Conservation (phyloP, 2,888 invertebrate species). For the Phengaris arion region DNA sequence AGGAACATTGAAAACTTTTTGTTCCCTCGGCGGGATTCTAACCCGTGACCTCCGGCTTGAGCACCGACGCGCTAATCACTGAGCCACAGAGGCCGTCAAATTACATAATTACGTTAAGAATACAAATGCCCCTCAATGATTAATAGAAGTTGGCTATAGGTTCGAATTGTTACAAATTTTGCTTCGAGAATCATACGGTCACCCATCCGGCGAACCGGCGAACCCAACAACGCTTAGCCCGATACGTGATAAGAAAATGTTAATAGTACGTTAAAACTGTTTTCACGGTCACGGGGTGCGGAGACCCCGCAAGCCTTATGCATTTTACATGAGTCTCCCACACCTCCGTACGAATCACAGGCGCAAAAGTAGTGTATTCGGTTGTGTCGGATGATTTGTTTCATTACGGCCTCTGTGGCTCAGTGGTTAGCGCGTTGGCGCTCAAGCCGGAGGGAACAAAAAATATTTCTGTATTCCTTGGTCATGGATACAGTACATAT, state of each 20-base stretch:
- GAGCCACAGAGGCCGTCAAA: no score
- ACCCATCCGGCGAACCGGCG: neutral
- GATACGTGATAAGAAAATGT: constrained; percentile 28
- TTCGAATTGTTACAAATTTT: no score
- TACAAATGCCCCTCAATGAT: no score
- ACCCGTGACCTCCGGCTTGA: no score
- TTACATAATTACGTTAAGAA: no score
- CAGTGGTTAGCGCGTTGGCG: no score
- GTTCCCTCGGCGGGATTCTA: no score
- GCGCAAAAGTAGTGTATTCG: neutral
- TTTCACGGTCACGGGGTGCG: constrained; percentile 55
- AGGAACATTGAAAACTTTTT: no score
- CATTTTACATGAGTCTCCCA: constrained; percentile 80
- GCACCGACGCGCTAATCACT: no score
- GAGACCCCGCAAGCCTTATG: constrained; percentile 75
- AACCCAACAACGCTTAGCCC: neutral
- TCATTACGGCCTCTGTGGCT: neutral
- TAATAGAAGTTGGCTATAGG: no score
- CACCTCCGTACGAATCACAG: constrained; percentile 13
- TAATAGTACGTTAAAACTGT: constrained; percentile 19
- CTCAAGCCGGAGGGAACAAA: no score
- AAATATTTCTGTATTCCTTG: neutral
- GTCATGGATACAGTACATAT: neutral
- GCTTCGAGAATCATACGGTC: neutral
- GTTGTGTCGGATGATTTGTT: constrained; percentile 1